Evolutionary conservation across 2,797 vertebrate species (phyloP).

Genomic region (Pogoniulus pusillus): DNA sequence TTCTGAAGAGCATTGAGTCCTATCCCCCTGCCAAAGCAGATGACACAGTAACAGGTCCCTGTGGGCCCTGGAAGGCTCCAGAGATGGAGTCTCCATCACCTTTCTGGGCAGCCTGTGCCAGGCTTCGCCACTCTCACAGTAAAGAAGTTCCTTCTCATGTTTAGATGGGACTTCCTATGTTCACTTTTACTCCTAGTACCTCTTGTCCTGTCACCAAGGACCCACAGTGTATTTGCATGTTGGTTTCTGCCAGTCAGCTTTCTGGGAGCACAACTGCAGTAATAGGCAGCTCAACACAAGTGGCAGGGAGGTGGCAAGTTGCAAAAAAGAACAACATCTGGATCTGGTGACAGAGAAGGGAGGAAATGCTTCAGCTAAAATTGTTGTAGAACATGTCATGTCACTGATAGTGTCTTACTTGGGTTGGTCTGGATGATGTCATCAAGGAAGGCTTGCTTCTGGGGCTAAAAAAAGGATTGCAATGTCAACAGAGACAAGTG

Average conservation of each 20-base stretch:
- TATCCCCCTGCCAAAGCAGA: too few species aligned
- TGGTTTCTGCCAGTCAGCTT: slow-evolving; percentile 3
- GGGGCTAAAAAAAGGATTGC: slow-evolving; percentile 12
- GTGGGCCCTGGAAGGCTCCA: too few species aligned
- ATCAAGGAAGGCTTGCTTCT: slow-evolving; percentile 23
- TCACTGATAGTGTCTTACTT: slow-evolving; percentile 10
- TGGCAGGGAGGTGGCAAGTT: neutral
- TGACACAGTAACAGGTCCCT: too few species aligned
- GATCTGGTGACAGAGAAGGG: neutral
- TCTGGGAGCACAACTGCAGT: neutral
- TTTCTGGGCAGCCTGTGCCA: too few species aligned
- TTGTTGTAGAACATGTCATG: neutral
- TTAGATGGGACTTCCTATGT: too few species aligned
- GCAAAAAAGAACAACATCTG: slow-evolving; percentile 4
- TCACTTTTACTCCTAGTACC: too few species aligned
- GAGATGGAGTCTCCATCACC: too few species aligned
- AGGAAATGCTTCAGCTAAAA: slow-evolving; percentile 10
- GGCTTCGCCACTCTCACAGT: too few species aligned
- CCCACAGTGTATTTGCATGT: neutral
- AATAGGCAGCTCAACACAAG: neutral
- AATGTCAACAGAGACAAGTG: slow-evolving; percentile 15
- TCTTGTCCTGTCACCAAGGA: neutral
- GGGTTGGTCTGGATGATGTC: slow-evolving; percentile 23
- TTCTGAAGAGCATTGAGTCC: too few species aligned
- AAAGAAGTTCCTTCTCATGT: too few species aligned